Percentiles rank a stretch among this genome's conserved stretches.
phyloP scores from a whole-genome alignment of 1,140 invertebrate genomes.

The Monomorium pharaonis region DNA sequence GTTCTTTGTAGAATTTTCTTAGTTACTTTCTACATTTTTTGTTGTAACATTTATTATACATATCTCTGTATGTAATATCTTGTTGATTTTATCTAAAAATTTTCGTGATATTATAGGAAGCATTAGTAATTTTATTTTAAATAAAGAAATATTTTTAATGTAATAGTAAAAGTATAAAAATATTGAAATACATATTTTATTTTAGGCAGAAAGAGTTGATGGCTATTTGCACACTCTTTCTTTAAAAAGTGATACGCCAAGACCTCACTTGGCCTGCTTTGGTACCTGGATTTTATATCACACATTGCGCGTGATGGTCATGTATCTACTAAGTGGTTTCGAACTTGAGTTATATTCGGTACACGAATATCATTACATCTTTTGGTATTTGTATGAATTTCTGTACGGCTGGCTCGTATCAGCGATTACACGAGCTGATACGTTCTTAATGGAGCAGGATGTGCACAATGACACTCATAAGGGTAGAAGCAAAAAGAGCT shows the following conservation, averaged over 20 bases:
- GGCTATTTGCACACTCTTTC: constrained; percentile 91
- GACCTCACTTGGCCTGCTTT: constrained; percentile 94
- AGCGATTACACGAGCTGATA: constrained; percentile 95
- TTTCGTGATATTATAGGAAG: neutral
- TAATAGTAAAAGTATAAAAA: neutral
- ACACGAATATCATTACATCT: constrained; percentile 98
- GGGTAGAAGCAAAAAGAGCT: constrained; percentile 86
- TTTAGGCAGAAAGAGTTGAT: constrained; percentile 96
- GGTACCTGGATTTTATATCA: constrained; percentile 98
- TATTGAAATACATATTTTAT: constrained; percentile 79
- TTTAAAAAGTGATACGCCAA: constrained; percentile 88
- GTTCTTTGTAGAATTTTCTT: neutral
- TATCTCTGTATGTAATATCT: neutral
- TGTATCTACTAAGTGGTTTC: constrained; percentile 97
- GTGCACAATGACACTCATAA: constrained; percentile 85
- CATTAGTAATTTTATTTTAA: neutral
- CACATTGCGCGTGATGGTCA: constrained; percentile 97
- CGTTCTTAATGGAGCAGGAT: constrained; percentile 92
- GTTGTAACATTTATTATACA: neutral
- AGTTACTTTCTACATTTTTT: neutral
- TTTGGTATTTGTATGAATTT: constrained; percentile 98
- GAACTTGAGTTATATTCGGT: constrained; percentile 97
- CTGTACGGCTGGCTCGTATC: constrained; percentile 97
- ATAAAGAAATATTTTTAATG: constrained; percentile 7
- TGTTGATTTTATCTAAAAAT: neutral